Base-by-base conservation (phyloP, 2,888 invertebrate species). In the Agrotis exclamationis region DNA sequence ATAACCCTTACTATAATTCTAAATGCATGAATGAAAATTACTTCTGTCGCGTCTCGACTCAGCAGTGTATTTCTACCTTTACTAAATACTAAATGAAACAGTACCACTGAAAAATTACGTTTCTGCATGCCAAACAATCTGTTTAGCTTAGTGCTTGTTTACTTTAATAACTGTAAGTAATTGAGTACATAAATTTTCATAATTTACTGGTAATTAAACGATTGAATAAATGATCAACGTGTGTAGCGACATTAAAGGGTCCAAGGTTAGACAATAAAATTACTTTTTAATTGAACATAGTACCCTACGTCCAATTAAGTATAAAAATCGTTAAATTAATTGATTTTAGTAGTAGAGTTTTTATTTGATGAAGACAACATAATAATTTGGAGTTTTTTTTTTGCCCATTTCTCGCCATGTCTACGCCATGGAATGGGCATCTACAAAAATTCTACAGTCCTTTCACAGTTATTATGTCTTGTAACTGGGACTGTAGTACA, bases 31-130 rank as follows among this genome's bases (percentile, higher is more conserved):
- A 39, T 39, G 9, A 2, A 11, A 39, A 39, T 39, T 39, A 39
- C 1, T 39, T 11, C 39, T 39, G 39, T 39, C 39, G 2, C 39
- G 39, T 39, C 39, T 0, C 9, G 39, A 39, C 39, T 11, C 39
- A 39, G 39, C 39, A 39, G 1, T 39, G 39, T 39, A 39, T 39
- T 39, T 39, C 9, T 39, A 39, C 39, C 39, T 39, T 39, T 33
- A 33, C 33, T n/a, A n/a, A 56, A 70, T 56, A 33, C 7, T 45
- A 22, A 69, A 47, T 22, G n/a, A 39, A 47, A 24, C 1, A 7
- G 13, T 16, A 28, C 3, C 18, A 5, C 14, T 71, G 44, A 48
- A 70, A 70, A 44, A 57, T 71, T 50, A 70, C 48, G 28, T 44
- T 58, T 44, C 24, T 50, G 1, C 20, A 44, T 51, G 22, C 44